Conservation (phyloP, 2,797 vertebrate species). For the Oceanodroma leucorhoa region DNA sequence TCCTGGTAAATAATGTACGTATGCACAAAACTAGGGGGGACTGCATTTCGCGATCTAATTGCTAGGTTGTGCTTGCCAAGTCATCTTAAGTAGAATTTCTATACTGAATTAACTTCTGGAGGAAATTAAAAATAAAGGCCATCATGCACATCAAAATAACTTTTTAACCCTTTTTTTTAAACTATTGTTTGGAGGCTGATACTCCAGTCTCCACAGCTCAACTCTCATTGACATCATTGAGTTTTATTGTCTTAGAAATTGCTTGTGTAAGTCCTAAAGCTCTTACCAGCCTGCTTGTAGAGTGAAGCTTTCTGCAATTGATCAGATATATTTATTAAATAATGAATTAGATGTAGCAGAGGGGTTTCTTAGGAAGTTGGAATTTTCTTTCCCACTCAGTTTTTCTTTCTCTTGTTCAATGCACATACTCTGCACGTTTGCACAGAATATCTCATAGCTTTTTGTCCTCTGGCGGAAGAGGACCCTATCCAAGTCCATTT, state of each 20-base stretch:
- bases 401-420: background rate
- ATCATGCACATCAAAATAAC: background rate
- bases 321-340: background rate
- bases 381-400: background rate
- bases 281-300: background rate
- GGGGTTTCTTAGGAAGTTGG: background rate
- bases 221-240: background rate
- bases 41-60: background rate
- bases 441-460: background rate
- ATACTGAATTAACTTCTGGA: background rate
- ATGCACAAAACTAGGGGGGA: background rate
- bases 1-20: background rate
- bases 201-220: background rate
- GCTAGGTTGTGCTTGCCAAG: background rate
- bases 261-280: background rate
- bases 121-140: background rate
- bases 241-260: background rate
- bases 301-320: background rate
- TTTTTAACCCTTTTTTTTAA: background rate
- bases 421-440: background rate
- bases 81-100: background rate
- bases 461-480: background rate
- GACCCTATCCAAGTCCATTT: background rate
- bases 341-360: background rate
- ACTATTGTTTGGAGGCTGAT: background rate